Base-by-base conservation (phyloP, 2,113 vertebrate genomes). In the Perca flavescens region DNA sequence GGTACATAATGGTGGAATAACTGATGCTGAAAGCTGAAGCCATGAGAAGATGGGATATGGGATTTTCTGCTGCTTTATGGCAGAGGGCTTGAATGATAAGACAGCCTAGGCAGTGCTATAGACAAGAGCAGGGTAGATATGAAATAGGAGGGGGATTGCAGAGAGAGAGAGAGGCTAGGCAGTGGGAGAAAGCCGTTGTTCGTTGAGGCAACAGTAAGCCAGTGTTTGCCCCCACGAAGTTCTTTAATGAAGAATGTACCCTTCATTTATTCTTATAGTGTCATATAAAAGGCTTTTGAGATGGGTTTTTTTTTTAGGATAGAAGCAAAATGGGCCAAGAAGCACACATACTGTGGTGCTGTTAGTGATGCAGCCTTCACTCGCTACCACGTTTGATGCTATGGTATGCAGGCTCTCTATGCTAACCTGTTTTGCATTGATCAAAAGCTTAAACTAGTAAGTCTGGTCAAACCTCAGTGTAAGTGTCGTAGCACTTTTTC, bases 1-100 rank as follows among this genome's bases (percentile, higher is more conserved):
- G 83, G 72, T 50, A 83, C 73, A 86, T 89, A 87, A 91, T 80
- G 79, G 85, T 64, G 71, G 79, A 91, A 81, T 89, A 83, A 89
- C 76, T 68, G 84, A 89, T 73, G 75, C 86, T 90, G 85, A 84
- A 77, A 84, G 83, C 89, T 56, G 74, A 77, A 74, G 77, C 79
- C 71, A 75, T 49, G 64, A 89, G 79, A 77, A 84, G 82, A 91
- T 77, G 81, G 82, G 74, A 84, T 84, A 82, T 84, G 68, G 77
- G 87, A 88, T 85, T 89, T 86, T 88, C 83, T 88, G 81, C 83
- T n/a, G 70, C 79, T 79, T 88, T 69, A 61, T 57, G 66, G 73
- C 66, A 83, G 61, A 72, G 71, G 71, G 74, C 72, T 90, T 52
- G 66, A 73, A 74, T 74, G 79, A 89, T 89, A 79, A 87, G 74